phyloP scores from a whole-genome alignment of 2,797 vertebrate species.

The Pseudotriccus pelzelni region DNA sequence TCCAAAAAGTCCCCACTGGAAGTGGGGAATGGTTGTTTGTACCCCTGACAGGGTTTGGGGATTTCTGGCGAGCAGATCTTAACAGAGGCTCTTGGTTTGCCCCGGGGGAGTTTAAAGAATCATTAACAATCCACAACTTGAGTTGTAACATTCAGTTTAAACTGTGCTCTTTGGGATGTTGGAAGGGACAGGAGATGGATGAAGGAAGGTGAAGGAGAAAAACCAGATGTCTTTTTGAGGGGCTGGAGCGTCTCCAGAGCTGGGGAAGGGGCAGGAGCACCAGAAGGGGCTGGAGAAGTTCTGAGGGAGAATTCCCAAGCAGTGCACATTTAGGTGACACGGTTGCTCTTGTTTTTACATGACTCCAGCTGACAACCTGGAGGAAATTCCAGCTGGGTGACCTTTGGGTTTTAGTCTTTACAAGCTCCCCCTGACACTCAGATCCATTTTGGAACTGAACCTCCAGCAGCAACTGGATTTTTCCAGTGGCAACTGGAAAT shows the following conservation, averaged over 20 bases:
- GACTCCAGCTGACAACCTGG: neutral
- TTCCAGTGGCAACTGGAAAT: too few relatives aligned
- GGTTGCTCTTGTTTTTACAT: neutral
- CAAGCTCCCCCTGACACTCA: neutral
- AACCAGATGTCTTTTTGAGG: too few relatives aligned
- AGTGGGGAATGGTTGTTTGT: neutral
- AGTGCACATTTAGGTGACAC: fast-evolving
- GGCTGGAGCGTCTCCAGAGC: too few relatives aligned
- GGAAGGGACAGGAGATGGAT: neutral
- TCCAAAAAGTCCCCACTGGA: neutral
- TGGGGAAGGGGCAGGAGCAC: too few relatives aligned
- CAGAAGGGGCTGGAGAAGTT: too few relatives aligned
- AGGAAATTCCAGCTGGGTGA: neutral
- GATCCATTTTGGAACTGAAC: neutral
- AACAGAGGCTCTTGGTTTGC: neutral
- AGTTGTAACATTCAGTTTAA: neutral
- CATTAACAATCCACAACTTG: neutral
- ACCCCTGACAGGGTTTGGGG: too few relatives aligned
- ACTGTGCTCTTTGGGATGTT: neutral
- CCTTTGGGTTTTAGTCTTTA: neutral
- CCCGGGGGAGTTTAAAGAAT: neutral
- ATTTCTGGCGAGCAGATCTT: neutral
- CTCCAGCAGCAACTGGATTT: neutral
- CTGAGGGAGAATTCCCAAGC: neutral
- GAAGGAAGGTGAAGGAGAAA: too few relatives aligned